Conservation (phyloP, 1,140 invertebrate species). For the Drosophila mojavensis region DNA sequence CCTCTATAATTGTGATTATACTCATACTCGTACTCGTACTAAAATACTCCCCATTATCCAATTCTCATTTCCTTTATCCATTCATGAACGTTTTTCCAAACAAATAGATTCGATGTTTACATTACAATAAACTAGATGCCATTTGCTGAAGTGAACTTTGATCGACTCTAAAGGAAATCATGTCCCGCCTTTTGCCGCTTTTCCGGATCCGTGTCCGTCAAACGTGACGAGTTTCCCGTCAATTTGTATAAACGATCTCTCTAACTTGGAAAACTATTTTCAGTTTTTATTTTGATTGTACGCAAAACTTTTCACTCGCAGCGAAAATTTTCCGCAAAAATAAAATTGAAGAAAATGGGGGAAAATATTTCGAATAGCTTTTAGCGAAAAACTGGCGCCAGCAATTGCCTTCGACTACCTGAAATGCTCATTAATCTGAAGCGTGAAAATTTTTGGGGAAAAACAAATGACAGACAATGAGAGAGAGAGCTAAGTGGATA, state of each 20-base stretch:
- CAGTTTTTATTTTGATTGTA: background rate
- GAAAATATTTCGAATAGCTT: constrained; percentile 79
- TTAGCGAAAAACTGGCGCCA: constrained; percentile 72
- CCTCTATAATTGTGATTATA: too few relatives aligned
- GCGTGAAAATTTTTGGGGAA: constrained; percentile 61
- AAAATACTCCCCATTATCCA: too few relatives aligned
- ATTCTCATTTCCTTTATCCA: too few relatives aligned
- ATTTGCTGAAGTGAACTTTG: too few relatives aligned
- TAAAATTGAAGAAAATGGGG: background rate
- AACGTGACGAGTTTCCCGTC: background rate
- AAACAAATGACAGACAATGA: constrained; percentile 58
- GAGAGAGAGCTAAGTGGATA: constrained; percentile 20
- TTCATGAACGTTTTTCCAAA: too few relatives aligned
- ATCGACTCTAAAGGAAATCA: background rate
- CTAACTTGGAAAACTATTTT: background rate
- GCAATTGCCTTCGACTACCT: constrained; percentile 62
- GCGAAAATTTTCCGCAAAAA: constrained; percentile 61
- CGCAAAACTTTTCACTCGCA: background rate
- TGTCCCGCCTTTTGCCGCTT: background rate
- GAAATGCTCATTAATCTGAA: constrained; percentile 72
- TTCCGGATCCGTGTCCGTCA: background rate
- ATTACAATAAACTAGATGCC: background rate
- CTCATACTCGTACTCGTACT: too few relatives aligned
- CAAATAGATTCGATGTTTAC: background rate
- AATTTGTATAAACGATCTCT: background rate